Conservation (phyloP, 2,113 vertebrate species). For the Onychorhynchus coronatus region DNA sequence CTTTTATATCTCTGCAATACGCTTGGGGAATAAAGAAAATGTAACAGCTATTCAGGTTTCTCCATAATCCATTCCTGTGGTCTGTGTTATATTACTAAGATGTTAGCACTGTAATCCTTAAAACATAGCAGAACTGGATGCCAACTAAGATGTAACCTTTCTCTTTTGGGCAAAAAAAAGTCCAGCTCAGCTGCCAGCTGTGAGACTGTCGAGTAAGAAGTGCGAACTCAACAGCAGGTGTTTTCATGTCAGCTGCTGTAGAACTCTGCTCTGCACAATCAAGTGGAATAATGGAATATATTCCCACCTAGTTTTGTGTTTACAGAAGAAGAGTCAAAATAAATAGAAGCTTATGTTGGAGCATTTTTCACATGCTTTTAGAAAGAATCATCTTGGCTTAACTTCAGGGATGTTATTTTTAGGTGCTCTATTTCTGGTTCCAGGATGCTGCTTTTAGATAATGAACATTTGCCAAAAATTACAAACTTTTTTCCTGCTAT, state of each 20-base stretch:
- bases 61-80: not conserved
- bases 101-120: not conserved
- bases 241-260: not conserved
- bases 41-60: not conserved
- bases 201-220: not conserved
- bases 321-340: not conserved
- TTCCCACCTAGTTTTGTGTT: not conserved
- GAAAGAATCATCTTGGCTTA: not conserved
- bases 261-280: not conserved
- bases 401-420: not conserved
- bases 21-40: not conserved
- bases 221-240: not conserved
- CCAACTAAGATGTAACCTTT: not conserved
- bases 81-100: not conserved
- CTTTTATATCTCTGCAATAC: not conserved
- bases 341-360: not conserved
- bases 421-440: not conserved
- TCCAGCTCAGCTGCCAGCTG: not conserved
- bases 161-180: not conserved
- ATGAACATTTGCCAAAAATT: not conserved
- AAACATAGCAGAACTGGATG: not conserved
- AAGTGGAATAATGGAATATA: not conserved
- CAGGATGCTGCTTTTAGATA: not conserved
- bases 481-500: not conserved
- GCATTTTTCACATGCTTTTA: not conserved